These are phyloP conservation scores for Oithona nana DNA, from an alignment of 2,888 invertebrate genomes.

Conservation along the genomic window DNA sequence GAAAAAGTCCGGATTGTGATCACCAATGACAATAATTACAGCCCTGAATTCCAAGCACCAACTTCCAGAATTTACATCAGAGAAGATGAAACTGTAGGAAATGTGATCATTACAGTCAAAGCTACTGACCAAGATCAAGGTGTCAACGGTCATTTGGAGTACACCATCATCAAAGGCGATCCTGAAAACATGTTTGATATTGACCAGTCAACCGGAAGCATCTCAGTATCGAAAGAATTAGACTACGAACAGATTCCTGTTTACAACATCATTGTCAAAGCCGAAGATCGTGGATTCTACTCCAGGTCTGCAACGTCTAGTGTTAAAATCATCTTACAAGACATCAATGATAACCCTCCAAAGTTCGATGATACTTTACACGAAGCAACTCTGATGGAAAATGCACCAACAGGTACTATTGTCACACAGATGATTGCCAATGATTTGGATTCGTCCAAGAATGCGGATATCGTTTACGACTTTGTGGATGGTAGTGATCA, in stretches of 20 bases:
- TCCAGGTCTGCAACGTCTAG: slow-evolving; percentile 54
- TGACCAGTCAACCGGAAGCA: slow-evolving; percentile 51
- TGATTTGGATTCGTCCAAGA: slow-evolving; percentile 70
- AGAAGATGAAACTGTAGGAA: slow-evolving; percentile 71
- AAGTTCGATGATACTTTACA: slow-evolving; percentile 56
- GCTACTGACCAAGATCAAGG: slow-evolving; percentile 70
- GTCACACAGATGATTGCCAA: slow-evolving; percentile 54
- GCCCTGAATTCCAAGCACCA: slow-evolving; percentile 56
- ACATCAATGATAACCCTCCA: slow-evolving; percentile 84
- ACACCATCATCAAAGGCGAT: slow-evolving; percentile 60
- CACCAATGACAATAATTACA: slow-evolving; percentile 59
- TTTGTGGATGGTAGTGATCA: slow-evolving; percentile 50
- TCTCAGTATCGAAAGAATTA: slow-evolving; percentile 54
- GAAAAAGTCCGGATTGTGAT: slow-evolving; percentile 51
- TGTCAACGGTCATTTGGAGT: slow-evolving; percentile 71
- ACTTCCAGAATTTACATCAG: slow-evolving; percentile 76
- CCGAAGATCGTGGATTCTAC: slow-evolving; percentile 64
- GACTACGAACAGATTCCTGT: slow-evolving; percentile 72
- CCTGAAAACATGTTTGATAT: slow-evolving; percentile 53
- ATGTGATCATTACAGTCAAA: slow-evolving; percentile 59
- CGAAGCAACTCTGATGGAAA: slow-evolving; percentile 61
- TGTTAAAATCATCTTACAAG: slow-evolving; percentile 64
- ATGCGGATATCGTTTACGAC: slow-evolving; percentile 63
- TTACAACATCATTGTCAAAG: slow-evolving; percentile 68
- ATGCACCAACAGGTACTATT: slow-evolving; percentile 49